Base-by-base conservation (phyloP, 1,140 invertebrate species). In the Formica selysi region DNA sequence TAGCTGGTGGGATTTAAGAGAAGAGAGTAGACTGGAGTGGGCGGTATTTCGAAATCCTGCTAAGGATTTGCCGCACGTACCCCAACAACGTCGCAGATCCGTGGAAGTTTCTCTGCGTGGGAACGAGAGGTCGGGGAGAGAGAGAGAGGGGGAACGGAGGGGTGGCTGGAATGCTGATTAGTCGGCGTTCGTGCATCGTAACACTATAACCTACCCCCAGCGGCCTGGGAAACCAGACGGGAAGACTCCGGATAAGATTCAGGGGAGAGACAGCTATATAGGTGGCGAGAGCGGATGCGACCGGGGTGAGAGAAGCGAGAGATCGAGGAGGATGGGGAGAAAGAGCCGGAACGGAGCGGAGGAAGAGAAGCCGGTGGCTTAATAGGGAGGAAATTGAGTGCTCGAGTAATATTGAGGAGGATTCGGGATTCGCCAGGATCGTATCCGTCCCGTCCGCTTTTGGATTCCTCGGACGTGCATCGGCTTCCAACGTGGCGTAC, bases 321-420 rank as follows among this genome's bases (percentile, higher is more conserved):
- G 85, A 86, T 80, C 71, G 22, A 62, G 81, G 73, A 44, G 71
- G 51, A 62, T 61, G 76, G 85, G 71, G 80, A 84, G 62, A 44
- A 83, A 88, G 91, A 90, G 61, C 59, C 32, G 67, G 95, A 90
- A 90, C 74, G 41, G 41, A 71, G 51, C 29, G 51, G 29, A 76
- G 79, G 84, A 57, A 80, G 71, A 80, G 93, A 92, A 93, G 93
- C 92, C 93, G 92, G 93, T 92, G 93, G 94, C 94, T 95, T 95
- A 95, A 95, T 95, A 95, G 94, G 94, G 94, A 95, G 94, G 94
- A 95, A 95, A 95, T 95, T 95, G 94, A 95, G 94, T 95, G 94
- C 94, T 95, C 93, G 93, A 95, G 94, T 93, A 95, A 95, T 95
- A 95, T 95, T 94, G 94, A 94, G 93, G 93, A 94, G 93, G 93